A percentile compares a stretch with the other conserved stretches of the same genome.
These are phyloP conservation scores for Python bivittatus DNA, from an alignment of 2,113 vertebrate species.

Conservation along the genomic window DNA sequence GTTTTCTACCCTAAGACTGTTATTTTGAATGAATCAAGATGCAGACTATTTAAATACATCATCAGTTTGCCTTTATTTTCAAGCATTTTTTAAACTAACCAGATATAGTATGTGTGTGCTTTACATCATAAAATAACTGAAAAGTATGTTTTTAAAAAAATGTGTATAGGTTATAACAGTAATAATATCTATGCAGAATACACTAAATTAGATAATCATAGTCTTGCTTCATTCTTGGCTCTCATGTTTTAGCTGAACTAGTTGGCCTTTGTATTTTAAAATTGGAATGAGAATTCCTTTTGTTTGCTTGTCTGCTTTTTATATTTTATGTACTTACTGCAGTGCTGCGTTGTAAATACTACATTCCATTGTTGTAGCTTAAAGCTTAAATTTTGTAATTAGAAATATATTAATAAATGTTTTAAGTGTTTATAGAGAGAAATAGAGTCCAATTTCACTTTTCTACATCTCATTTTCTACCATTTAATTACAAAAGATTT, in stretches of 20 bases:
- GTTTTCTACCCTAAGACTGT: neutral
- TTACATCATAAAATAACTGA: neutral
- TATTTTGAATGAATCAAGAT: neutral
- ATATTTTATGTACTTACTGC: neutral
- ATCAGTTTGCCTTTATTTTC: neutral
- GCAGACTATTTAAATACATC: neutral
- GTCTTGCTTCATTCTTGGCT: neutral
- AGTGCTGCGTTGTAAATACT: conserved; percentile 4
- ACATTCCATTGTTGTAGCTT: neutral
- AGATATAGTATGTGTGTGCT: neutral
- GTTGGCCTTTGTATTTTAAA: neutral
- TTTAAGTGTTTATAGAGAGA: neutral
- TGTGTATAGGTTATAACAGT: neutral
- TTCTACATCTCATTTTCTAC: neutral
- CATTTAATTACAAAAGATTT: neutral
- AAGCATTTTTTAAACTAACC: neutral
- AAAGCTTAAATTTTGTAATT: neutral
- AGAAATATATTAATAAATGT: neutral
- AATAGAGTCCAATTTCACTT: neutral
- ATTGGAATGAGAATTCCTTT: neutral
- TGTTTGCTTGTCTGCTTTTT: conserved; percentile 4
- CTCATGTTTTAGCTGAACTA: neutral
- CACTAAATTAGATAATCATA: neutral
- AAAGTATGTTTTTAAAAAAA: neutral
- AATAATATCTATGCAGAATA: neutral